Percentiles rank a stretch among this genome's conserved stretches.
These are phyloP conservation scores for Cryptocheilus praepositus DNA, from an alignment of 2,888 invertebrate genomes.

Conservation along the genomic window DNA sequence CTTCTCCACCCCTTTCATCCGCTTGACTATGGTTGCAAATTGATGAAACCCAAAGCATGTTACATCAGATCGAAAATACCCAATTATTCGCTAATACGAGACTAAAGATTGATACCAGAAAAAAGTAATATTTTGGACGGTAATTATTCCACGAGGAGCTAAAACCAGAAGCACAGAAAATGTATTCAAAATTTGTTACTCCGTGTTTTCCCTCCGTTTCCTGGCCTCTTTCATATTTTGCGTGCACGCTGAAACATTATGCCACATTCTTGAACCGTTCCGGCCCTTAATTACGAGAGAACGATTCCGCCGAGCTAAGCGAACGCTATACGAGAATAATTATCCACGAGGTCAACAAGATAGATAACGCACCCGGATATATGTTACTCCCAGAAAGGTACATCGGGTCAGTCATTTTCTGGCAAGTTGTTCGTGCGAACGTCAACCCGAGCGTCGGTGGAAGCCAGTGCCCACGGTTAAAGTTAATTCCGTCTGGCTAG, in stretches of 20 bases:
- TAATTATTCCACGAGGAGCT: too few species aligned
- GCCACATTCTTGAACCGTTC: too few species aligned
- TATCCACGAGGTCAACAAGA: conserved; percentile 30
- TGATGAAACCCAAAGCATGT: too few species aligned
- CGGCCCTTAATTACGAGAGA: too few species aligned
- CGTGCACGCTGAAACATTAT: conserved; percentile 10
- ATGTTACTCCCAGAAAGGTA: background rate
- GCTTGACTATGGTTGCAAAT: background rate
- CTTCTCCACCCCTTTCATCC: background rate
- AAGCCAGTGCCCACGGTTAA: conserved; percentile 29
- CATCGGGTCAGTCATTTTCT: conserved; percentile 44
- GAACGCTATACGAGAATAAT: conserved; percentile 18
- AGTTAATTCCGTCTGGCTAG: conserved; percentile 54
- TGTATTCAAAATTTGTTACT: too few species aligned
- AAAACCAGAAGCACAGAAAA: too few species aligned
- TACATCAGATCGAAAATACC: too few species aligned
- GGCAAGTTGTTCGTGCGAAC: conserved; percentile 31
- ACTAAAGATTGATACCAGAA: too few species aligned
- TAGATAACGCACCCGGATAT: conserved; percentile 35
- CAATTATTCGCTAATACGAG: too few species aligned
- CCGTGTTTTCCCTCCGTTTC: too few species aligned
- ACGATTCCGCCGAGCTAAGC: too few species aligned
- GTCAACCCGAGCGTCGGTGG: conserved; percentile 9
- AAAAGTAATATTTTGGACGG: too few species aligned
- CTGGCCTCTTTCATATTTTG: background rate